Evolutionary conservation across 2,888 invertebrate genomes (phyloP).

Genomic region (Chaetogeoica ovagalla): DNA sequence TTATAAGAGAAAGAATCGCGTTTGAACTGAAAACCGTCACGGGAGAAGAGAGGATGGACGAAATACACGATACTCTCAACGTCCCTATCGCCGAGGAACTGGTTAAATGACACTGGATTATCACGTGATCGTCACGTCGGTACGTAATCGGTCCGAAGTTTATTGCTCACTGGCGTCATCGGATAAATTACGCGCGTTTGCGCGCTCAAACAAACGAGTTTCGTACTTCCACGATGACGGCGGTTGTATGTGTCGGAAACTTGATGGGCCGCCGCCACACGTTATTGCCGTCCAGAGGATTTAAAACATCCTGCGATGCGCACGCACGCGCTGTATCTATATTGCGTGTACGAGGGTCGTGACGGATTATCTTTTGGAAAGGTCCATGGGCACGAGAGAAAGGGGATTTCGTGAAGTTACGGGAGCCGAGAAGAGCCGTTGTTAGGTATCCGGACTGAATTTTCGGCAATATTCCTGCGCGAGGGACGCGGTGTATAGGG

Average conservation of each 20-base stretch:
- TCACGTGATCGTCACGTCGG: no score
- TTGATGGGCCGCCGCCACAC: slow-evolving; percentile 29
- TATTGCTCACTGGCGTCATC: no score
- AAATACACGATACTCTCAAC: no score
- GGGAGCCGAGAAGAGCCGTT: background rate
- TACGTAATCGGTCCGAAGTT: no score
- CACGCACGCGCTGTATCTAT: background rate
- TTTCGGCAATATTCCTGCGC: slow-evolving; percentile 33
- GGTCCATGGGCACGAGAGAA: slow-evolving; percentile 43
- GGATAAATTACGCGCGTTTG: background rate
- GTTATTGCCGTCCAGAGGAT: slow-evolving; percentile 3
- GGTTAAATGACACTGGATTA: no score
- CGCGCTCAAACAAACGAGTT: background rate
- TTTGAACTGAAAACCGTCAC: no score
- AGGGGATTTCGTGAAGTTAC: slow-evolving; percentile 50
- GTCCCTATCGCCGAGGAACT: no score
- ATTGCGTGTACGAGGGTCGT: slow-evolving; percentile 42
- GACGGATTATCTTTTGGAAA: slow-evolving; percentile 52
- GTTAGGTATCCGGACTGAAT: slow-evolving; percentile 25
- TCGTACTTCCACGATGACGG: background rate
- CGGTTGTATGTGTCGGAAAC: slow-evolving; percentile 29
- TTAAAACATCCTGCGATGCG: no score
- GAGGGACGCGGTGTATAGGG: background rate
- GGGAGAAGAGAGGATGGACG: no score
- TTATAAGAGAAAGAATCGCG: no score